Conservation (phyloP, 1,140 invertebrate genomes). For the Arctopsyche grandis region DNA sequence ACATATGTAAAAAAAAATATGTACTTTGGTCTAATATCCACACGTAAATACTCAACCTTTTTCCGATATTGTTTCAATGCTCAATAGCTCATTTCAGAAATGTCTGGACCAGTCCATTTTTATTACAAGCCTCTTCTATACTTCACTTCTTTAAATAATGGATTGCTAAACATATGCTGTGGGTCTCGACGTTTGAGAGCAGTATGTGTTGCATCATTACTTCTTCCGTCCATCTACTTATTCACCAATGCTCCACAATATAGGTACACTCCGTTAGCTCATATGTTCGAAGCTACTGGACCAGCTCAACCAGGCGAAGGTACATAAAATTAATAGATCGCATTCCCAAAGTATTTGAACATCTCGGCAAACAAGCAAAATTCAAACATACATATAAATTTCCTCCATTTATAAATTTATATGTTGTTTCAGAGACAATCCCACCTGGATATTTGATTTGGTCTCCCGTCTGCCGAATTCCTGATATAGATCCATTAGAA, state of each 20-base stretch:
- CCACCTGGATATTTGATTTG: constrained; percentile 72
- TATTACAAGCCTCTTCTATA: no score
- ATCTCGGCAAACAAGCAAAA: no score
- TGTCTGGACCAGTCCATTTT: neutral
- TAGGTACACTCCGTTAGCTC: neutral
- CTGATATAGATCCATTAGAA: constrained; percentile 74
- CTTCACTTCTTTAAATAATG: no score
- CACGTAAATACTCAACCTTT: no score
- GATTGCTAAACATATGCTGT: neutral
- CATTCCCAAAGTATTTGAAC: neutral
- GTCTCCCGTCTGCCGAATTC: constrained; percentile 75
- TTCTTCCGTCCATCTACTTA: constrained; percentile 19
- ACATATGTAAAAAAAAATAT: no score
- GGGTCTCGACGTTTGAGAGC: neutral
- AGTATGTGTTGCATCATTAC: neutral
- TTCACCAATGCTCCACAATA: neutral
- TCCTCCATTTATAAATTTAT: no score
- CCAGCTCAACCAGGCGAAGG: neutral
- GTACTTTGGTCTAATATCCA: no score
- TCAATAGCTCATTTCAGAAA: constrained; percentile 13
- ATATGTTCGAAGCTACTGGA: neutral
- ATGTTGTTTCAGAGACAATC: constrained; percentile 33
- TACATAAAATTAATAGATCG: no score
- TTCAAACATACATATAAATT: no score
- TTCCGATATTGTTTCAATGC: no score